A percentile compares a stretch with the other conserved stretches of the same genome.
phyloP scores from a whole-genome alignment of 2,113 vertebrate genomes.

The Nerophis lumbriciformis region DNA sequence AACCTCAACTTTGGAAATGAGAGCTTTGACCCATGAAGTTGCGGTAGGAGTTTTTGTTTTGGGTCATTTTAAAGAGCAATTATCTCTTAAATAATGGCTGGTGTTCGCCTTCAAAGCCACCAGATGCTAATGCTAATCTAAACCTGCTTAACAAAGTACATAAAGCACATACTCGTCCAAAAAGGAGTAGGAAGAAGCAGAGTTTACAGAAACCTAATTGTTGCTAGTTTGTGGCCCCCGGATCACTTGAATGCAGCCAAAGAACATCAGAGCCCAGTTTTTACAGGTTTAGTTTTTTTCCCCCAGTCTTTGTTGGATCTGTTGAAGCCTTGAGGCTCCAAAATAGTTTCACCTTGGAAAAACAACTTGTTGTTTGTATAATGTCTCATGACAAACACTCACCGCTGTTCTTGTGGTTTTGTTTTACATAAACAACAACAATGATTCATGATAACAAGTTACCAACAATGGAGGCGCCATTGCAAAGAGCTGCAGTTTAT shows the following conservation, averaged over 20 bases:
- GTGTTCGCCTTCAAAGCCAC: neutral
- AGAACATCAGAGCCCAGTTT: constrained; percentile 5
- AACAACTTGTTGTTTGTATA: neutral
- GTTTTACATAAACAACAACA: neutral
- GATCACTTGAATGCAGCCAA: neutral
- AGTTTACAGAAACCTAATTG: too few relatives aligned
- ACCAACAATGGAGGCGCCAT: neutral
- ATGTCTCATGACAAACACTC: neutral
- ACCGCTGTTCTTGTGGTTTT: neutral
- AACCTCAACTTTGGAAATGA: neutral
- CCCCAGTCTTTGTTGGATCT: constrained; percentile 18
- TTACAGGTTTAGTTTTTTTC: constrained; percentile 4
- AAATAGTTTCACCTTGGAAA: neutral
- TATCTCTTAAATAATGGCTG: neutral
- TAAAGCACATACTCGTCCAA: too few relatives aligned
- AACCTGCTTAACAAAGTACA: too few relatives aligned
- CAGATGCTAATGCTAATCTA: too few relatives aligned
- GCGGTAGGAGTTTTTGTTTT: neutral
- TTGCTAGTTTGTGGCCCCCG: too few relatives aligned
- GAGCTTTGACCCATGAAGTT: neutral
- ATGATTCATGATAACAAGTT: neutral
- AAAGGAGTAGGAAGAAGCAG: too few relatives aligned
- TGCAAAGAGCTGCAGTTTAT: too few relatives aligned
- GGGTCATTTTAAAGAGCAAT: neutral
- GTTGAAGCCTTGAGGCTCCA: constrained; percentile 19